Evolutionary conservation across 2,888 invertebrate species (phyloP).

Genomic region (Erebia epiphron): DNA sequence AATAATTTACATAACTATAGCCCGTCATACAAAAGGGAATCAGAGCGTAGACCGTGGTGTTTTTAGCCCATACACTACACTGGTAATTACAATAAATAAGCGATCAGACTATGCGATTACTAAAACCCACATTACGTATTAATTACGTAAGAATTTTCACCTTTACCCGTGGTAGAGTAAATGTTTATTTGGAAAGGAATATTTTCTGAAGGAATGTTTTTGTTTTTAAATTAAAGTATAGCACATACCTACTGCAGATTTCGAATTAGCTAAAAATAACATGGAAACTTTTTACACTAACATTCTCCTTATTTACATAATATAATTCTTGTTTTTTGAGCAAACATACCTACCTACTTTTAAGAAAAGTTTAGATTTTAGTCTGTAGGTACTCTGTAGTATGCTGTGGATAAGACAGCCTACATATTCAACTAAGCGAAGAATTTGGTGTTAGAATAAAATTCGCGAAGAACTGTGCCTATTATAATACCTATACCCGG

Average conservation of each 20-base stretch:
- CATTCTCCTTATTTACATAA: constrained; percentile 3
- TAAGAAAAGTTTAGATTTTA: background rate
- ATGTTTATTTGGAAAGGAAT: background rate
- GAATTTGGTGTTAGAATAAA: background rate
- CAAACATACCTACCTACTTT: background rate
- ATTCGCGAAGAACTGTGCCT: background rate
- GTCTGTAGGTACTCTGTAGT: no score
- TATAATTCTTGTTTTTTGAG: background rate
- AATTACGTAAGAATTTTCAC: no score
- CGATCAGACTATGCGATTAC: constrained; percentile 27
- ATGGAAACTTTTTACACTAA: background rate
- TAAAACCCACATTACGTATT: no score
- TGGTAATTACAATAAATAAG: constrained; percentile 28
- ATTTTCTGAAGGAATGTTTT: background rate
- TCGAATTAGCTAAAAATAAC: background rate
- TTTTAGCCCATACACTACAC: constrained; percentile 27
- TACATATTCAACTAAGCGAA: background rate
- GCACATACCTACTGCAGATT: background rate
- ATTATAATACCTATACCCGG: no score
- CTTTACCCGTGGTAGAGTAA: background rate
- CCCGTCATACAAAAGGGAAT: constrained; percentile 26
- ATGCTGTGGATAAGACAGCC: background rate
- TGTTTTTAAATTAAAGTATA: background rate
- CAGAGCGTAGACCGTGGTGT: constrained; percentile 31
- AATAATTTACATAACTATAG: constrained; percentile 19